Evolutionary conservation across 1,140 invertebrate species (phyloP), one percentile per base, ranked within the genome.

Genomic region (Eciton burchellii): DNA sequence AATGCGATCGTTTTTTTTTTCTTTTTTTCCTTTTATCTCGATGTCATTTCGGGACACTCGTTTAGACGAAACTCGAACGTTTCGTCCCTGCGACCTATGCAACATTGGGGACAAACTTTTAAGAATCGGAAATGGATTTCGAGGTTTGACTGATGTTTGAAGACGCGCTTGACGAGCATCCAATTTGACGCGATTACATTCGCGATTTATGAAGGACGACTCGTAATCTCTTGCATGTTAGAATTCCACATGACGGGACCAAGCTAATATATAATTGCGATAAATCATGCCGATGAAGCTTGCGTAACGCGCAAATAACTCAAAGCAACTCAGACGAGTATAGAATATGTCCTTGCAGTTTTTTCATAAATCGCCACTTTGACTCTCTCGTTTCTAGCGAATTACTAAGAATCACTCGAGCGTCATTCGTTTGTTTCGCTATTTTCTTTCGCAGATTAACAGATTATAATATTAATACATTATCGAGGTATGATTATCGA

Each of bases 241-340:
- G 21, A 79, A 87, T 88, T 87, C 84, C 84, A 81, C 84, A 76
- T 54, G 45, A 84, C 76, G 86, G 86, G 86, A 88, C 85, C 86
- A 87, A 84, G 77, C 71, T 74, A 6, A 3, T 35, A 29, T 16
- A 59, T 54, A 43, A 56, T 47, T 60, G 62, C 43, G 14, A 56
- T 56, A 70, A 79, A 70, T 66, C 56, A 16, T 56, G 63, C 24
- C 63, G 35, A 70, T 56, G 21, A 45, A 56, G 35, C 24, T 79
- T 41, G 21, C 68, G 21, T 68, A 35, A 9, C 47, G 49, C 24
- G 63, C 12, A 26, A 43, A 16, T 14, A 54, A 56, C 68, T 66
- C 29, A 5, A 41, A 41, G 19, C 26, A 47, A 63, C n/a, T 43
- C 5, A 19, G 19, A n/a, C 8, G 52, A 54, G 9, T 54, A 45